These are phyloP conservation scores for Scotopteryx bipunctaria DNA, from an alignment of 2,888 invertebrate species.

Conservation along the genomic window DNA sequence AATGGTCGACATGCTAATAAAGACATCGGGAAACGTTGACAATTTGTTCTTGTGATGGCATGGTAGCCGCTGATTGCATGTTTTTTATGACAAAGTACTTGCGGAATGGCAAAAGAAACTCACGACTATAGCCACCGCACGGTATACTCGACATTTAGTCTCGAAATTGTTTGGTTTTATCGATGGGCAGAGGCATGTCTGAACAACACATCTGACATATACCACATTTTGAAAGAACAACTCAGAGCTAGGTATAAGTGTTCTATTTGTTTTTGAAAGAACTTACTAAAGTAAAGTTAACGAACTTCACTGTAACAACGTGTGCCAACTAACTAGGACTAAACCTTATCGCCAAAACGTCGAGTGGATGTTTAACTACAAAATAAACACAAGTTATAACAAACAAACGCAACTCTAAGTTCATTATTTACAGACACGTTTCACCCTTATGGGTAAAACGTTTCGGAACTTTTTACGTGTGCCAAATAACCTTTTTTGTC, in stretches of 20 bases:
- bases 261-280: no score
- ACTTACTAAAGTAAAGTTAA: no score
- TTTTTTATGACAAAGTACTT: slow-evolving; percentile 8
- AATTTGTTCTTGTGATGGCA: slow-evolving; percentile 7
- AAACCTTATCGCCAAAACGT: neutral
- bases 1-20: slow-evolving; percentile 56
- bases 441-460: slow-evolving; percentile 68
- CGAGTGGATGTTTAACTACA: slow-evolving; percentile 4
- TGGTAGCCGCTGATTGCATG: slow-evolving; percentile 4
- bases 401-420: slow-evolving; percentile 58
- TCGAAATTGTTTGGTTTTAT: no score
- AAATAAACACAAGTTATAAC: slow-evolving; percentile 26
- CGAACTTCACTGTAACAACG: no score
- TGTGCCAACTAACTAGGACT: slow-evolving; percentile 16
- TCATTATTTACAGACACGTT: slow-evolving; percentile 76
- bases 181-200: no score
- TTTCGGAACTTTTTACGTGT: slow-evolving; percentile 61
- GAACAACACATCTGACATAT: no score
- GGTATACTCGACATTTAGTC: no score
- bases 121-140: no score
- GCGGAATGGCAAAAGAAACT: no score
- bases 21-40: slow-evolving; percentile 46
- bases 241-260: no score
- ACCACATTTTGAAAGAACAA: no score
- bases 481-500: slow-evolving; percentile 43